A percentile compares a stretch with the other conserved stretches of the same genome.
These are phyloP conservation scores for Labia minor DNA, from an alignment of 2,888 invertebrate genomes.

Conservation along the genomic window DNA sequence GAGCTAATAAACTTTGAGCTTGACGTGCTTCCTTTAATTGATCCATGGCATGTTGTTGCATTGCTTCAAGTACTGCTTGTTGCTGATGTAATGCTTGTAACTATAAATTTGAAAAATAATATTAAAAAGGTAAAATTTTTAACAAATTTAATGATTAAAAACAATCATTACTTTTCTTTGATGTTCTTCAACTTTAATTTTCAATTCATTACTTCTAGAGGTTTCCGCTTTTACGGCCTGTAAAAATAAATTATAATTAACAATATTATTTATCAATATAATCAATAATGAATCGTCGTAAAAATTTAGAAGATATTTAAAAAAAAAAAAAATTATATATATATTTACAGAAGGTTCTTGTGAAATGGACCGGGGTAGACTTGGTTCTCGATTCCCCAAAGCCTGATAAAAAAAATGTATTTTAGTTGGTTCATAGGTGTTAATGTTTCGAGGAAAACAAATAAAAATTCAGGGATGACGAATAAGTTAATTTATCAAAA, in stretches of 20 bases:
- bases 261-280: not conserved
- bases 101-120: constrained; percentile 15
- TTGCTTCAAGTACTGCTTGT: constrained; percentile 38
- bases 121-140: too few species aligned
- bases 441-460: not conserved
- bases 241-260: not conserved
- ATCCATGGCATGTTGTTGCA: constrained; percentile 36
- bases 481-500: not conserved
- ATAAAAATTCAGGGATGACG: not conserved
- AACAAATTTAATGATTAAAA: too few species aligned
- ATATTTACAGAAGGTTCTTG: too few species aligned
- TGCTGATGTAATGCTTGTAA: constrained; percentile 42
- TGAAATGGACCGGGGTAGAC: too few species aligned
- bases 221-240: constrained; percentile 34
- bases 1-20: constrained; percentile 17
- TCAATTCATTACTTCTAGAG: constrained; percentile 46
- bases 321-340: too few species aligned
- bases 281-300: too few species aligned
- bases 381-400: too few species aligned
- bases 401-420: not conserved
- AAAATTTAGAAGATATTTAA: too few species aligned
- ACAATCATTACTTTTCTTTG: constrained; percentile 43
- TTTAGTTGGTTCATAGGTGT: not conserved
- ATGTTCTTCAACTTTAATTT: constrained; percentile 51
- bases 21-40: constrained; percentile 34